Evolutionary conservation across 30 jellyfish, hydroid and myxozoan species (phyloP), one percentile per base, ranked within the genome.

Genomic region (Aurelia coerulea): DNA sequence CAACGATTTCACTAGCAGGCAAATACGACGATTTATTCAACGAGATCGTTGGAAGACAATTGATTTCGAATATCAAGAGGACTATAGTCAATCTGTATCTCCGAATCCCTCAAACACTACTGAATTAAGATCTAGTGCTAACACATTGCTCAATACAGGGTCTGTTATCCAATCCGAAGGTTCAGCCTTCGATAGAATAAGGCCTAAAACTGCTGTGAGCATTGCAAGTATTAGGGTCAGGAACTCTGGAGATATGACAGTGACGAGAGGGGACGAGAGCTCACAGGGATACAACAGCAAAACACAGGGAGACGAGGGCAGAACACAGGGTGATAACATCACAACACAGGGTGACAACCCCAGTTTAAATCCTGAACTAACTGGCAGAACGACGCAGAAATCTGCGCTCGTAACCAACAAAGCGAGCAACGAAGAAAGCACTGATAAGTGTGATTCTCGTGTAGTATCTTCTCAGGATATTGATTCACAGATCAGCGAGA

Each of bases 161-260:
- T 71, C 92, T 0, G 62, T 83, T 34, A 71, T 83, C 17, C 92
- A 65, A 31, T 83, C 92, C 2, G 86, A 70, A 41, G 65, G 78
- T 11, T 83, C 92, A 3, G 92, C 92, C 17, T 83, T 83, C 19
- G 39, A 41, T 3, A 70, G 63, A 56, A 56, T 75, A 8, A 59
- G 8, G 39, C 59, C 84, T 42, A 81, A 72, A 17, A n/a, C 82
- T 2, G 54, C 23, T 16, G 53, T 6, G 72, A 29, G 72, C 6
- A 62, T 62, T 62, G 78, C 39, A 18, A 23, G 78, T 15, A 11
- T 17, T 68, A 14, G 16, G 29, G 5, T 2, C 19, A 18, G 34
- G 31, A 13, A 62, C 16, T 32, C 15, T 46, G 2, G 56, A 46
- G 56, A 46, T 0, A 1, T 46, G 56, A 0, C 56, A 4, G 29